Evolutionary conservation across 2,797 vertebrate genomes (phyloP).

Genomic region (Bufotes viridis): DNA sequence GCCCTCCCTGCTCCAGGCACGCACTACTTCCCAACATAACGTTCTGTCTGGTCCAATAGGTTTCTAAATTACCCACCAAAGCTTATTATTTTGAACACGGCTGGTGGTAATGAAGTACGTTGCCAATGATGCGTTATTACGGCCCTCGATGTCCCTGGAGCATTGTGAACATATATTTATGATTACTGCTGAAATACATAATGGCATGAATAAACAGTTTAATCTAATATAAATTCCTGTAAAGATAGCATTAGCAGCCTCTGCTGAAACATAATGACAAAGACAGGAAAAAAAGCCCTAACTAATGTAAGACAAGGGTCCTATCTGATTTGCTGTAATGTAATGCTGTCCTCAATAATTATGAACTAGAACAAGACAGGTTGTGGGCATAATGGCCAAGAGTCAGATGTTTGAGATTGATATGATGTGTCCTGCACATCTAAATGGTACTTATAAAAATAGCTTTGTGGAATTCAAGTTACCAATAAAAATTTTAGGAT

Average conservation of each 20-base stretch:
- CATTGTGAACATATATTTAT: constrained; percentile 32
- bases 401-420: constrained; percentile 13
- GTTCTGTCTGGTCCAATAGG: constrained; percentile 64
- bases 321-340: constrained; percentile 59
- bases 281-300: constrained; percentile 47
- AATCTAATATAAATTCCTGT: constrained; percentile 58
- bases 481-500: neutral
- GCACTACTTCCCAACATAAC: constrained; percentile 27
- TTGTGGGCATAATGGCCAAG: constrained; percentile 15
- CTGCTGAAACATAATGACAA: constrained; percentile 49
- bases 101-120: constrained; percentile 62
- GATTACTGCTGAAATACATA: constrained; percentile 60
- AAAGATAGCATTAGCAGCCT: neutral
- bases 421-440: constrained; percentile 21
- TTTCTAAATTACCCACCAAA: constrained; percentile 69
- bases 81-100: constrained; percentile 68
- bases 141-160: constrained; percentile 38
- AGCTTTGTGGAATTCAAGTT: neutral
- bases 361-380: constrained; percentile 49
- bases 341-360: constrained; percentile 60
- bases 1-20: constrained; percentile 44
- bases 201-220: constrained; percentile 61
- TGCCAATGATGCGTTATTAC: constrained; percentile 40
- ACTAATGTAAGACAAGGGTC: constrained; percentile 55
- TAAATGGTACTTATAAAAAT: neutral